Evolutionary conservation across 2,113 vertebrate genomes (phyloP).

Genomic region (Larimichthys polyactis): DNA sequence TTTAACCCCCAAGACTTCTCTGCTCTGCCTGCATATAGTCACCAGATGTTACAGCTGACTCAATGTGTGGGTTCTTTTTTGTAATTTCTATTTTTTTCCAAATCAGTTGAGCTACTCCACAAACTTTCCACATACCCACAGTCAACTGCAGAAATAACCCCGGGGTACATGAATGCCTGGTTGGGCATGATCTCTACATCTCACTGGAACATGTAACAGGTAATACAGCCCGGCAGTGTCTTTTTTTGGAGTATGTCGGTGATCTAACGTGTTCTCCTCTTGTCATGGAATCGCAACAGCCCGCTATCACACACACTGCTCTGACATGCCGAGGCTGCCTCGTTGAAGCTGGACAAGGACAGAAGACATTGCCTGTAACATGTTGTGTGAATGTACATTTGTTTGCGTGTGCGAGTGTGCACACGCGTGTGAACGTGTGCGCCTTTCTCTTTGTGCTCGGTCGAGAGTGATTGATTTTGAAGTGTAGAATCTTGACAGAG

Average conservation of each 20-base stretch:
- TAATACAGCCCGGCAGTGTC: not conserved
- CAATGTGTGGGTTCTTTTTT: not conserved
- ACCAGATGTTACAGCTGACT: not conserved
- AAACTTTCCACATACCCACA: not conserved
- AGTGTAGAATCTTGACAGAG: constrained; percentile 77
- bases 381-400: constrained; percentile 35
- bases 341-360: constrained; percentile 38
- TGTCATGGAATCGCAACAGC: not conserved
- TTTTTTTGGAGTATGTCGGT: constrained; percentile 4
- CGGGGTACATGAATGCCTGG: not conserved
- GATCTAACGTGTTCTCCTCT: constrained; percentile 5
- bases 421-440: constrained; percentile 24
- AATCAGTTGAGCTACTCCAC: not conserved
- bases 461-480: constrained; percentile 81
- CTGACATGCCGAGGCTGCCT: constrained; percentile 30
- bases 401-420: constrained; percentile 30
- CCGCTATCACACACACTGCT: constrained; percentile 13
- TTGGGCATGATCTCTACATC: not conserved
- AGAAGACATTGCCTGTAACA: constrained; percentile 28
- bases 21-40: no score
- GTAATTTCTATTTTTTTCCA: not conserved
- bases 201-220: constrained; percentile 6
- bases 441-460: constrained; percentile 58
- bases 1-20: not conserved
- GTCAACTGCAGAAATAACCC: not conserved